Conservation (phyloP, 92 coral and sea anemone species). For the Paramuricea clavata region DNA sequence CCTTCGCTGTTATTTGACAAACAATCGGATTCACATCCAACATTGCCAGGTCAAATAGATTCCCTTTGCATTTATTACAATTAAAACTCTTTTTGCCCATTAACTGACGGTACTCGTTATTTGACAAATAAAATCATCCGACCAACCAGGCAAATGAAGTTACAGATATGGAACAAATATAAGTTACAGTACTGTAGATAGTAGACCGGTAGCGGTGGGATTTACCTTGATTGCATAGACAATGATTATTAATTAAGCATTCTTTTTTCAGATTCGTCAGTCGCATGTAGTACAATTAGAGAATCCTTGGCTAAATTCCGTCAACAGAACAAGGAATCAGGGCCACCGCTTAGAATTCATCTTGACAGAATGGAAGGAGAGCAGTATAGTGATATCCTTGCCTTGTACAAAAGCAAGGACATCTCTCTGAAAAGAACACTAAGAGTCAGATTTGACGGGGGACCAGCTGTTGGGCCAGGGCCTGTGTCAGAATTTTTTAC, state of each 20-base stretch:
- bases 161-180: no score
- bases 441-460: conserved; percentile 36
- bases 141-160: no score
- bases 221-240: no score
- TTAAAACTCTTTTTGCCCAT: neutral
- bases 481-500: conserved; percentile 34
- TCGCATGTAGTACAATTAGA: conserved; percentile 5
- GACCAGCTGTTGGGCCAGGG: conserved; percentile 38
- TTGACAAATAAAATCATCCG: no score
- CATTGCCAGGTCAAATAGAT: neutral
- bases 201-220: no score
- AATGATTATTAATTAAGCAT: neutral
- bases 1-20: conserved; percentile 25
- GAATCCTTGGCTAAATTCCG: conserved; percentile 20
- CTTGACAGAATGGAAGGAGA: conserved; percentile 44
- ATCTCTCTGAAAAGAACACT: conserved; percentile 23
- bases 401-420: conserved; percentile 26
- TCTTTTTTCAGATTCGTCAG: no score
- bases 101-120: no score
- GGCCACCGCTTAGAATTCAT: no score
- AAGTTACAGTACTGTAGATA: no score
- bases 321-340: conserved; percentile 18
- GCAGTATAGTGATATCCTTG: conserved; percentile 31
- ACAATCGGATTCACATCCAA: neutral
- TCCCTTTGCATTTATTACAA: neutral